Conservation (phyloP, 2,888 invertebrate species). For the Alsophila aescularia region DNA sequence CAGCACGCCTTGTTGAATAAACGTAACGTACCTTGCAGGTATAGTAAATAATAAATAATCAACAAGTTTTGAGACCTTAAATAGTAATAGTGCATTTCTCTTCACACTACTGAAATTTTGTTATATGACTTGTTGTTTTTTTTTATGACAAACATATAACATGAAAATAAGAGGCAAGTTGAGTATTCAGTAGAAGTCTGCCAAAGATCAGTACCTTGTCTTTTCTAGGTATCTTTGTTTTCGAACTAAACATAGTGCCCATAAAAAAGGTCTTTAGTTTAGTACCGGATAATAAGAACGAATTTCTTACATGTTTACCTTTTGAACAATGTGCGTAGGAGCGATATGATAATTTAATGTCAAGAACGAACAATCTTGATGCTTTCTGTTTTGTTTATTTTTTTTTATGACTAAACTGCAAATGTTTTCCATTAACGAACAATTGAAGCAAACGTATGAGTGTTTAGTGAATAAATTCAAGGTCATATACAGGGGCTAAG, state of each 20-base stretch:
- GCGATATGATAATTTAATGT: slow-evolving; percentile 52
- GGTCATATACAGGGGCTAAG: no score
- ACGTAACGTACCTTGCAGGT: not conserved
- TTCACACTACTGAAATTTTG: no score
- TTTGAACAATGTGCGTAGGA: slow-evolving; percentile 71
- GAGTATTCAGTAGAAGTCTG: no score
- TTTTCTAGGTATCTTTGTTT: not conserved
- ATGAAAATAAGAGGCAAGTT: no score
- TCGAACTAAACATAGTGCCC: slow-evolving; percentile 7
- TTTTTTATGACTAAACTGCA: not conserved
- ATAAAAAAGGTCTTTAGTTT: slow-evolving; percentile 50
- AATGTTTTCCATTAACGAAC: no score
- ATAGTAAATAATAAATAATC: slow-evolving; percentile 19
- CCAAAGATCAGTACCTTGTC: no score
- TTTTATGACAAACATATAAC: no score
- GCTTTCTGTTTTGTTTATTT: slow-evolving; percentile 35
- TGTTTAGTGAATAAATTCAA: no score
- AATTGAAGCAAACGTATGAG: no score
- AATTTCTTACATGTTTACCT: slow-evolving; percentile 72
- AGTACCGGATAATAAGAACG: slow-evolving; percentile 64
- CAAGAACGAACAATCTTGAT: slow-evolving; percentile 47
- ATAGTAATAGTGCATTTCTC: not conserved
- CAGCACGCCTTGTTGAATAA: slow-evolving; percentile 7
- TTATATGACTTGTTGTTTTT: no score
- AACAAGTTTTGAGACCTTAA: not conserved